Percentiles rank a stretch among this genome's conserved stretches.
Evolutionary conservation across 37 sponge, comb jelly and placozoan genomes (phyloP).

Genomic region (Axinella damicornis): DNA sequence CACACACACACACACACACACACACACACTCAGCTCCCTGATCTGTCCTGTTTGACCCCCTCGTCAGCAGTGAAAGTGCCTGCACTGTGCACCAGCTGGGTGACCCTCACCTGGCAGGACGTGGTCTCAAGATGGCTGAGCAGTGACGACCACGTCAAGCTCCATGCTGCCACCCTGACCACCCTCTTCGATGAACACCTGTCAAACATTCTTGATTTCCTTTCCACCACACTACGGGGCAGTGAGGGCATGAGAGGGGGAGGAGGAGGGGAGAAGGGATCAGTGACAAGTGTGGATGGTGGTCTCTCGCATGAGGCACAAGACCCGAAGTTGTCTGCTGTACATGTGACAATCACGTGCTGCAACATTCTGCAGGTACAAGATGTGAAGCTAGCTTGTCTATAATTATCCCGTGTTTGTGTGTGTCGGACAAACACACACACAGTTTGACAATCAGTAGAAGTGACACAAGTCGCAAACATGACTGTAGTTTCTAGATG

Average conservation of each 20-base stretch:
- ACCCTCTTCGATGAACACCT: constrained; percentile 36
- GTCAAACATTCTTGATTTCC: constrained; percentile 25
- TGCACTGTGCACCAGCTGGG: constrained; percentile 1
- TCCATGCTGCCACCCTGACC: background rate
- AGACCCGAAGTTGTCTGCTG: constrained; percentile 9
- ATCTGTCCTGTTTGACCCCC: constrained; percentile 14
- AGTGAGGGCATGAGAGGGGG: background rate
- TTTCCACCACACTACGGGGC: background rate
- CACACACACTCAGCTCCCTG: constrained; percentile 2
- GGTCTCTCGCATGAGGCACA: constrained; percentile 5
- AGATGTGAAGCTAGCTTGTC: too few relatives aligned
- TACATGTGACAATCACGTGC: constrained; percentile 30
- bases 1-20: background rate
- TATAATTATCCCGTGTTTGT: too few relatives aligned
- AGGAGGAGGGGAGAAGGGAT: background rate
- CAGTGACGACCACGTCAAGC: background rate
- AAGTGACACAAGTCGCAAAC: too few relatives aligned
- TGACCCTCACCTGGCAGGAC: constrained; percentile 57
- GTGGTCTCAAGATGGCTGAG: constrained; percentile 36
- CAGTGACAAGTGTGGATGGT: background rate
- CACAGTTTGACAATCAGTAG: too few relatives aligned
- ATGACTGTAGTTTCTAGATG: too few relatives aligned
- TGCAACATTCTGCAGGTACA: constrained; percentile 53
- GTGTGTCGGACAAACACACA: too few relatives aligned
- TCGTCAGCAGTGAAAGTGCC: constrained; percentile 22